A percentile compares a stretch with the other conserved stretches of the same genome.
Evolutionary conservation across 2,888 invertebrate genomes (phyloP).

Genomic region (Xestobium rufovillosum): DNA sequence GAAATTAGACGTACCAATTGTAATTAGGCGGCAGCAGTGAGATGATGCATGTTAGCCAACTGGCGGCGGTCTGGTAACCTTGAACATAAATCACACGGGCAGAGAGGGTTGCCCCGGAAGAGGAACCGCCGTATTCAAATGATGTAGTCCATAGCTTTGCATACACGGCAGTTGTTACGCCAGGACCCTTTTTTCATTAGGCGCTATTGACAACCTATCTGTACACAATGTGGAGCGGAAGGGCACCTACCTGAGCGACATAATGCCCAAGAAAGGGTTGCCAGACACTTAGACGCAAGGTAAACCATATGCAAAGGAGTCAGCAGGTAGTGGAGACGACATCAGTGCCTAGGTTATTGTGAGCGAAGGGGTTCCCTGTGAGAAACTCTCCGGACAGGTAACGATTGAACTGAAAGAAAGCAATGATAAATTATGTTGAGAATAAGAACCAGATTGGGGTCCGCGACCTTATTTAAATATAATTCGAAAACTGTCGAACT

Average conservation of each 20-base stretch:
- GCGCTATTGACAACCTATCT: slow-evolving; percentile 27
- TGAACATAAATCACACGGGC: slow-evolving; percentile 14
- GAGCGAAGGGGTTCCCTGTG: slow-evolving; percentile 25
- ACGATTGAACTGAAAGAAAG: slow-evolving; percentile 34
- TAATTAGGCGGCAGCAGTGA: too few species aligned
- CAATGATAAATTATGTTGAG: slow-evolving; percentile 38
- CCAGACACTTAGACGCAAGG: slow-evolving; percentile 26
- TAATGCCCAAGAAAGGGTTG: slow-evolving; percentile 26
- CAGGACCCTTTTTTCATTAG: slow-evolving; percentile 28
- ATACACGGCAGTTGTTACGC: slow-evolving; percentile 26
- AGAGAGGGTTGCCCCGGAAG: slow-evolving; percentile 23
- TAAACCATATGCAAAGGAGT: slow-evolving; percentile 39
- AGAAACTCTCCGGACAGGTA: slow-evolving; percentile 34
- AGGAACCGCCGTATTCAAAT: slow-evolving; percentile 25
- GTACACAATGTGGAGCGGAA: slow-evolving; percentile 23
- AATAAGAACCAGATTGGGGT: slow-evolving; percentile 30
- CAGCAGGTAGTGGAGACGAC: slow-evolving; percentile 40
- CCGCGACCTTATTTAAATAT: slow-evolving; percentile 40
- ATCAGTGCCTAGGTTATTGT: slow-evolving; percentile 32
- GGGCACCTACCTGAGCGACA: slow-evolving; percentile 26
- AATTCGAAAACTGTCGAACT: slow-evolving; percentile 42
- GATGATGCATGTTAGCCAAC: slow-evolving; percentile 1
- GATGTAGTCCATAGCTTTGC: slow-evolving; percentile 22
- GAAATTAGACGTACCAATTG: too few species aligned
- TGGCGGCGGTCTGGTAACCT: slow-evolving; percentile 2